Percentiles rank a stretch among this genome's conserved stretches.
Evolutionary conservation across 2,113 vertebrate species (phyloP).

Genomic region (Ageneiosus marmoratus): DNA sequence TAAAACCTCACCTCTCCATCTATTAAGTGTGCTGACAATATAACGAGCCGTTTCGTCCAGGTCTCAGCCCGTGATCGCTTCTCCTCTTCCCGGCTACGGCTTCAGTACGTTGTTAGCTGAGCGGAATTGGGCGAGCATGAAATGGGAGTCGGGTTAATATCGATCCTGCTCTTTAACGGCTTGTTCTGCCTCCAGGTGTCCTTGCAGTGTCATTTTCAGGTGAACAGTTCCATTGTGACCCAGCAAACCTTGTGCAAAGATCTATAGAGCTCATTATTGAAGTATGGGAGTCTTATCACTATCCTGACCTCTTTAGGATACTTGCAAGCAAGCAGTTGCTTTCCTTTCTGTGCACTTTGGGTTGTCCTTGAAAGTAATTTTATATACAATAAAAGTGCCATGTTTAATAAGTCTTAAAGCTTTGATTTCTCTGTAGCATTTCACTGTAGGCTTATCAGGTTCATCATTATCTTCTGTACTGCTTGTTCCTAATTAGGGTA

Average conservation of each 20-base stretch:
- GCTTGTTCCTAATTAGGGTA: too few species aligned
- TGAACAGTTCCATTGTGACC: slow-evolving; percentile 74
- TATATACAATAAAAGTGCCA: neutral
- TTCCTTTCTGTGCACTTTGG: neutral
- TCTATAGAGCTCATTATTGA: slow-evolving; percentile 64
- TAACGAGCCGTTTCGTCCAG: slow-evolving; percentile 86
- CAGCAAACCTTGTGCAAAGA: slow-evolving; percentile 64
- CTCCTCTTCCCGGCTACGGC: slow-evolving; percentile 80
- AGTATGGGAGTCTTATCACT: neutral
- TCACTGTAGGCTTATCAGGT: neutral
- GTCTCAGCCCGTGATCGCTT: slow-evolving; percentile 86
- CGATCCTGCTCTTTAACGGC: slow-evolving; percentile 92
- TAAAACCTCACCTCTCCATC: slow-evolving; percentile 77
- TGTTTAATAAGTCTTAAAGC: neutral
- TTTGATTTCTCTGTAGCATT: neutral
- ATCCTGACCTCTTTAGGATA: neutral
- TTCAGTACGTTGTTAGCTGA: slow-evolving; percentile 89
- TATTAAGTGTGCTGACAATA: slow-evolving; percentile 92
- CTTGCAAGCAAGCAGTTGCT: neutral
- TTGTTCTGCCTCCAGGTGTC: slow-evolving; percentile 88
- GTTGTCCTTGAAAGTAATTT: neutral
- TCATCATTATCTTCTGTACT: too few species aligned
- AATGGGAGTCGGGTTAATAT: slow-evolving; percentile 98
- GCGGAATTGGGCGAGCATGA: slow-evolving; percentile 98
- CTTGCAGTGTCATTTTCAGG: slow-evolving; percentile 83